Conservation (phyloP, 2,113 vertebrate genomes). For the Hypocryptadius cinnamomeus region DNA sequence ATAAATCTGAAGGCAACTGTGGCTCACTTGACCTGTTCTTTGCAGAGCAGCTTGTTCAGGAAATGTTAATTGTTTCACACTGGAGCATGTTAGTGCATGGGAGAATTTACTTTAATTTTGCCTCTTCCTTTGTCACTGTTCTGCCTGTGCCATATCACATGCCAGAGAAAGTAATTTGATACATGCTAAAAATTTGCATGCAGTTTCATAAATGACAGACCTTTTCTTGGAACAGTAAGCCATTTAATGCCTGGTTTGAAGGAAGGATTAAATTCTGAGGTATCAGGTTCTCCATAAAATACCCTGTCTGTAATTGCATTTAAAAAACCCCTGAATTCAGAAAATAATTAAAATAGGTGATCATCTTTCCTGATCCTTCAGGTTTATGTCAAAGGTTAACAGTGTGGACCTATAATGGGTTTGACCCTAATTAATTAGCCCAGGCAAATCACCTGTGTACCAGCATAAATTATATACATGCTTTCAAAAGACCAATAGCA, state of each 20-base stretch:
- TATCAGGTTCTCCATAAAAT: background rate
- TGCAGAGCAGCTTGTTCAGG: background rate
- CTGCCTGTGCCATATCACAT: background rate
- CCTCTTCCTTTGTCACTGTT: background rate
- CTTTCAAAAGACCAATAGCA: background rate
- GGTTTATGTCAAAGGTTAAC: constrained; percentile 9
- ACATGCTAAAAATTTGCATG: background rate
- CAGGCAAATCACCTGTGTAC: background rate
- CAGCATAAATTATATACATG: background rate
- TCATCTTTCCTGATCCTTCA: background rate
- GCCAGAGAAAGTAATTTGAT: background rate
- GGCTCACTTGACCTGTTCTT: background rate
- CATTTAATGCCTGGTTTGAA: background rate
- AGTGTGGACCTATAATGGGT: background rate
- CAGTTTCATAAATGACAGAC: background rate
- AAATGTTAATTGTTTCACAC: background rate
- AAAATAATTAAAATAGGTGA: background rate
- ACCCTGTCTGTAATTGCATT: background rate
- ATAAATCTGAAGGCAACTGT: background rate
- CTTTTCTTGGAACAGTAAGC: background rate
- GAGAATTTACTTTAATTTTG: background rate
- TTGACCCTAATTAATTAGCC: constrained; percentile 24
- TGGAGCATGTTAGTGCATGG: background rate
- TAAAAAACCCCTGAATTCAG: background rate
- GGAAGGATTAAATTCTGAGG: background rate